Evolutionary conservation across 2,797 vertebrate genomes (phyloP).

Genomic region (Todus mexicanus): DNA sequence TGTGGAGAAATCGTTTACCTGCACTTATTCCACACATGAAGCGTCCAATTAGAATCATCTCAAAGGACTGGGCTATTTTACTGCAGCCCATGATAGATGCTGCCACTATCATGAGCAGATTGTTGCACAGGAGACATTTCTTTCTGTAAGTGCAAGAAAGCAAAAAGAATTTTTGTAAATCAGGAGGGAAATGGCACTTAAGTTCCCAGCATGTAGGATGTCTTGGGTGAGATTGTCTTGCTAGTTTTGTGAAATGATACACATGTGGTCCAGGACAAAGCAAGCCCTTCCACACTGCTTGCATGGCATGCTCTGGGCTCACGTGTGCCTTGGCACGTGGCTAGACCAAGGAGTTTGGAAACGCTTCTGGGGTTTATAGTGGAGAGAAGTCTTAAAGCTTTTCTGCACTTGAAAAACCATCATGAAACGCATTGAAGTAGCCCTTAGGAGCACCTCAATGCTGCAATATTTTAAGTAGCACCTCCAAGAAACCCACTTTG

Average conservation of each 20-base stretch:
- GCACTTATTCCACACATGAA: constrained; percentile 85
- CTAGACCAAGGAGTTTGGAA: background rate
- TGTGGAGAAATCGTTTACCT: constrained; percentile 69
- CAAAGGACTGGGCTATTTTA: constrained; percentile 81
- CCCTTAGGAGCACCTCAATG: background rate
- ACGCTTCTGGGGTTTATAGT: background rate
- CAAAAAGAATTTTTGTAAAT: background rate
- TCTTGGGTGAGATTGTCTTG: background rate
- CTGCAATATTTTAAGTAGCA: background rate
- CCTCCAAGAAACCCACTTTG: background rate
- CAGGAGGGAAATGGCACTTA: background rate
- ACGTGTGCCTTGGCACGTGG: background rate
- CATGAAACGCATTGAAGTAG: background rate
- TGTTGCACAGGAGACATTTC: constrained; percentile 87
- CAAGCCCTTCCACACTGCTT: background rate
- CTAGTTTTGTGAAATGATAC: background rate
- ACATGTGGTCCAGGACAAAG: background rate
- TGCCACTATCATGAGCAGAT: constrained; percentile 81
- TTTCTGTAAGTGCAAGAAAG: constrained; percentile 77
- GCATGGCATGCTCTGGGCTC: background rate
- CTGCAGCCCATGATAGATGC: constrained; percentile 82
- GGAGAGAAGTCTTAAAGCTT: background rate
- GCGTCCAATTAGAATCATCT: constrained; percentile 89
- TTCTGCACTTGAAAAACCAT: background rate
- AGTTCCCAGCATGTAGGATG: background rate